Percentiles rank a stretch among this genome's conserved stretches.
phyloP scores from a whole-genome alignment of 2,797 vertebrate genomes.

The Dromococcyx pavoninus region DNA sequence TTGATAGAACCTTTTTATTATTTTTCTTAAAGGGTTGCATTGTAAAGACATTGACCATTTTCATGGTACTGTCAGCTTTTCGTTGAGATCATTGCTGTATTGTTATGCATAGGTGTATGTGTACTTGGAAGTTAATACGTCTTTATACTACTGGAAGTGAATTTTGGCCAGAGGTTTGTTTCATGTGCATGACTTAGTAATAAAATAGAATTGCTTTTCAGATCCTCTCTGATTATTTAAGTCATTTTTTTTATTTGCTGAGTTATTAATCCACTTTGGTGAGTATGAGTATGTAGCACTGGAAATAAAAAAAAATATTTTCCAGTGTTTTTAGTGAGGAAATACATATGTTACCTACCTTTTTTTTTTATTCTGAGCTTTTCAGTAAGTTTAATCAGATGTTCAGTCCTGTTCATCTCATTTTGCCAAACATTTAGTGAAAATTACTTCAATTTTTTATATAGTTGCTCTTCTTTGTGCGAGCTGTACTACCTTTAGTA shows the following conservation, averaged over 20 bases:
- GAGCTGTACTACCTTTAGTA: background rate
- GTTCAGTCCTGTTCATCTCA: background rate
- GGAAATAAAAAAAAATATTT: background rate
- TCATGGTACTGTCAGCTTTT: background rate
- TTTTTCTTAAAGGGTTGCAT: background rate
- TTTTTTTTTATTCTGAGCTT: background rate
- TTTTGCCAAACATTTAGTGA: background rate
- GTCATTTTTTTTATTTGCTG: background rate
- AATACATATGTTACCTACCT: background rate
- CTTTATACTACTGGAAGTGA: background rate
- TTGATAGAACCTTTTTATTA: background rate
- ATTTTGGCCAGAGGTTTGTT: background rate
- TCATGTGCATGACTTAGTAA: background rate
- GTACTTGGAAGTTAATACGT: background rate
- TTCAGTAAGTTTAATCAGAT: background rate
- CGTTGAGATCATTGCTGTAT: background rate
- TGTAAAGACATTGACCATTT: background rate
- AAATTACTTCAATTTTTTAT: background rate
- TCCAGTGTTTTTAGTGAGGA: background rate
- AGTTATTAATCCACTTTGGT: background rate
- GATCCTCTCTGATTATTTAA: background rate
- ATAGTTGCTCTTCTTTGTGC: background rate
- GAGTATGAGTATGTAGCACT: background rate
- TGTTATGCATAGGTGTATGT: background rate
- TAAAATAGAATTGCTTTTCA: background rate